phyloP scores from a whole-genome alignment of 2,113 vertebrate species.

The Smithornis capensis region DNA sequence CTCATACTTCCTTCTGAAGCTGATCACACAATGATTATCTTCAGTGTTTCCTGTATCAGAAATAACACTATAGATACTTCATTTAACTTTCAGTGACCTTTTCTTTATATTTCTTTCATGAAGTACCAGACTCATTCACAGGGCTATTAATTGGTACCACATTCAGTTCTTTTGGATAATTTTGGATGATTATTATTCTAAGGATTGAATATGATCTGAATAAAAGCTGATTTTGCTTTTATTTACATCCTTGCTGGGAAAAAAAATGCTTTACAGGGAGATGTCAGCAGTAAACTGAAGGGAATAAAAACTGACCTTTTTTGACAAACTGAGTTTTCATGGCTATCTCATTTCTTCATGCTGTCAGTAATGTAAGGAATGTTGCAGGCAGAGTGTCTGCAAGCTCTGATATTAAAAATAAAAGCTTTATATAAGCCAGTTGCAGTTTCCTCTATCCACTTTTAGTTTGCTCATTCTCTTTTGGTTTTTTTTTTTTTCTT shows the following conservation, averaged over 20 bases:
- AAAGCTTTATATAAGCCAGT: background rate
- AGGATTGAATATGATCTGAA: background rate
- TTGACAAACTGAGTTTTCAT: background rate
- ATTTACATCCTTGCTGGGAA: background rate
- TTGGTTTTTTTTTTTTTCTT: background rate
- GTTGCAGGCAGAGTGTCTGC: background rate
- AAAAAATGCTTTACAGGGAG: background rate
- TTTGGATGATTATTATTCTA: background rate
- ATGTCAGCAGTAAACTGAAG: background rate
- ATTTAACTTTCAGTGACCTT: background rate
- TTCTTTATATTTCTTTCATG: background rate
- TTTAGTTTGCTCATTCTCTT: background rate
- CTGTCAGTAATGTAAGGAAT: constrained; percentile 41
- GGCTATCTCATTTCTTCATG: constrained; percentile 48
- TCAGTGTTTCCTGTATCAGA: background rate
- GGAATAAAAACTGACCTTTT: constrained; percentile 17
- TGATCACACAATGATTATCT: background rate
- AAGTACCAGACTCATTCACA: background rate
- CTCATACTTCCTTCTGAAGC: background rate
- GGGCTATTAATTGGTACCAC: background rate
- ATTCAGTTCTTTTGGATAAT: background rate
- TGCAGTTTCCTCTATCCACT: background rate
- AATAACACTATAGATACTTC: background rate
- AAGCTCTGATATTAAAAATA: constrained; percentile 16
- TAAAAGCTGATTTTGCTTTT: background rate